Base-by-base conservation (phyloP, 1,140 invertebrate genomes). In the Zaprionus taronus region DNA sequence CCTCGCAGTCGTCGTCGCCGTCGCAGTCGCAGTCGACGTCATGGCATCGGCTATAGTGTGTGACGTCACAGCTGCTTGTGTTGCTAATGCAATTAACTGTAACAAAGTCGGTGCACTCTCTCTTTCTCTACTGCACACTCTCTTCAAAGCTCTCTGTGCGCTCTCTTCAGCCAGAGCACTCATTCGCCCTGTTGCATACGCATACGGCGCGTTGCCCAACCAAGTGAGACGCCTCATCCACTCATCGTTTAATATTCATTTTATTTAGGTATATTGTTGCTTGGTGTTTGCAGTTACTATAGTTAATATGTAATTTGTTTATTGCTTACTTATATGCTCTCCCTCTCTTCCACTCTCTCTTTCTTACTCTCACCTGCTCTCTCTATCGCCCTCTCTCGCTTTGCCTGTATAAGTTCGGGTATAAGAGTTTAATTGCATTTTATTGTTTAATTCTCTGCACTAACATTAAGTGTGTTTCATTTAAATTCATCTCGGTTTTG, bases 171-270 rank as follows among this genome's bases (percentile, higher is more conserved):
- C 34, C 70, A 34, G 9, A 70, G 69, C 55, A 44, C 12, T 28
- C 64, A 66, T 20, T 71, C 71, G 84, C 81, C 84, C 79, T 89
- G 84, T 89, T 87, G 84, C 85, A 81, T 72, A 81, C 28, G 72
- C 81, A 83, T 83, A 44, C 81, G 77, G 77, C 56, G 28, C 66
- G 66, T 64, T 61, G 12, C 36, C 26, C 58, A 86, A 72, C n/a
- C 6, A 41, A 41, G 5, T 41, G 5, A 6, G 6, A 17, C 5
- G 62, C 44, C 26, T 14, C 20, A 69, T 77, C 53, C 53, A 11
- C 2, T 49, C 14, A n/a, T 66, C 47, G 17, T 65, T 65, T 72
- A 69, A 75, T 87, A 83, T 76, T 79, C 76, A 74, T 47, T 76
- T 79, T 84, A 81, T 84, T 90, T 81, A 81, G 44, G 69, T 77